Percentiles rank a stretch among this genome's conserved stretches.
Conservation (phyloP, 2,797 vertebrate species). For the Acipenser ruthenus region DNA sequence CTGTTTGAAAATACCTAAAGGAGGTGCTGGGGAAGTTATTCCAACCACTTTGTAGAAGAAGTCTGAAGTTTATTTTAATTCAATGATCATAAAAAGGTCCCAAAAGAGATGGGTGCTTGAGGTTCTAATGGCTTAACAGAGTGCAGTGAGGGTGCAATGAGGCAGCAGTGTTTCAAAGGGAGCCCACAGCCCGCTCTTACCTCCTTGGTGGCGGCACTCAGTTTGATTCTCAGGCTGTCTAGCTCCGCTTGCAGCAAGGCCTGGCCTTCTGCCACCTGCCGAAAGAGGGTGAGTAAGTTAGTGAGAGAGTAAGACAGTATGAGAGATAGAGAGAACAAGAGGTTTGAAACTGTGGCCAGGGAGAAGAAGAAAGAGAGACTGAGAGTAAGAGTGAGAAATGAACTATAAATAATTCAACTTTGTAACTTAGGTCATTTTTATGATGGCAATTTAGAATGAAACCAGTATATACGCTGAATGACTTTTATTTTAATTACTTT, state of each 20-base stretch:
- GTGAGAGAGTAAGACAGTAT: not conserved
- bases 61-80: too few relatives aligned
- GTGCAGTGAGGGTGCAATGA: too few relatives aligned
- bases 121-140: too few relatives aligned
- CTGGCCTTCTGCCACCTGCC: conserved; percentile 32
- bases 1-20: too few relatives aligned
- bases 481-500: too few relatives aligned
- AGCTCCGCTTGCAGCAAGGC: conserved; percentile 22
- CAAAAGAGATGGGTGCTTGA: too few relatives aligned
- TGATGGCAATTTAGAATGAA: too few relatives aligned
- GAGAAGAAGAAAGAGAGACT: not conserved
- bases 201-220: conserved; percentile 31
- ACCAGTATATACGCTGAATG: too few relatives aligned
- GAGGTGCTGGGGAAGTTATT: too few relatives aligned
- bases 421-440: not conserved
- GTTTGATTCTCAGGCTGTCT: conserved; percentile 22
- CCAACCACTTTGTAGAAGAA: too few relatives aligned
- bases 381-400: not conserved
- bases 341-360: conserved; percentile 3
- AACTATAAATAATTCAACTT: not conserved
- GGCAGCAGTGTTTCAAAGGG: too few relatives aligned
- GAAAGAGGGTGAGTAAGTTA: conserved; percentile 14
- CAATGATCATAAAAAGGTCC: too few relatives aligned
- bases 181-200: conserved; percentile 33
- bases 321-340: conserved; percentile 15